Conservation (phyloP, 2,888 invertebrate genomes). For the Epinotia nisella region DNA sequence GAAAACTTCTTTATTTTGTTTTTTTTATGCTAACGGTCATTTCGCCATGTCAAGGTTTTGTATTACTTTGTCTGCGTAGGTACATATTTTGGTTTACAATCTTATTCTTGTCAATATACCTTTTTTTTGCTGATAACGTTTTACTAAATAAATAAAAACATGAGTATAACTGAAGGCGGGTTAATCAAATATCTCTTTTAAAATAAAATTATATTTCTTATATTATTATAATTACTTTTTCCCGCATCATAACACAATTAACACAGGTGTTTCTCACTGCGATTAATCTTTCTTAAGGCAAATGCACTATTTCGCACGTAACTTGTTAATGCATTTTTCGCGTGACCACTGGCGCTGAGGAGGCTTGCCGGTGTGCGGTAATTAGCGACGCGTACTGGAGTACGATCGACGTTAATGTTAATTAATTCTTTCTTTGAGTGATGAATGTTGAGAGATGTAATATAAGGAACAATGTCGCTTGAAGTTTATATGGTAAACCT, state of each 20-base stretch:
- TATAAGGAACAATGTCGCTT: too few species aligned
- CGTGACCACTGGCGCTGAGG: constrained; percentile 46
- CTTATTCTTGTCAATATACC: not conserved
- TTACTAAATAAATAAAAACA: too few species aligned
- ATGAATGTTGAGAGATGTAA: not conserved
- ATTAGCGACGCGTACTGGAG: constrained; percentile 43
- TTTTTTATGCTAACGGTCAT: constrained; percentile 15
- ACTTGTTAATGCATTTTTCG: constrained; percentile 51
- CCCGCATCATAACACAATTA: constrained; percentile 3
- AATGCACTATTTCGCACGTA: constrained; percentile 48
- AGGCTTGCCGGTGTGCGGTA: constrained; percentile 28
- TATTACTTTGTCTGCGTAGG: constrained; percentile 3
- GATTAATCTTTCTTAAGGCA: constrained; percentile 44
- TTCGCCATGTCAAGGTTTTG: not conserved
- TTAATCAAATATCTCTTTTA: too few species aligned
- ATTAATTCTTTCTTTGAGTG: constrained; percentile 27
- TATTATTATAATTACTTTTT: not conserved
- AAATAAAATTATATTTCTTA: too few species aligned
- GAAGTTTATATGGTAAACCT: too few species aligned
- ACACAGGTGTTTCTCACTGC: constrained; percentile 24
- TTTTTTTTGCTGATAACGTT: too few species aligned
- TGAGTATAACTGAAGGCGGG: not conserved
- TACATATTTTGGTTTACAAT: not conserved
- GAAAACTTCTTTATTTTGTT: constrained; percentile 20
- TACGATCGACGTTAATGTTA: constrained; percentile 18